Conservation (phyloP, 1,140 invertebrate species). For the Scaptomyza graminum region DNA sequence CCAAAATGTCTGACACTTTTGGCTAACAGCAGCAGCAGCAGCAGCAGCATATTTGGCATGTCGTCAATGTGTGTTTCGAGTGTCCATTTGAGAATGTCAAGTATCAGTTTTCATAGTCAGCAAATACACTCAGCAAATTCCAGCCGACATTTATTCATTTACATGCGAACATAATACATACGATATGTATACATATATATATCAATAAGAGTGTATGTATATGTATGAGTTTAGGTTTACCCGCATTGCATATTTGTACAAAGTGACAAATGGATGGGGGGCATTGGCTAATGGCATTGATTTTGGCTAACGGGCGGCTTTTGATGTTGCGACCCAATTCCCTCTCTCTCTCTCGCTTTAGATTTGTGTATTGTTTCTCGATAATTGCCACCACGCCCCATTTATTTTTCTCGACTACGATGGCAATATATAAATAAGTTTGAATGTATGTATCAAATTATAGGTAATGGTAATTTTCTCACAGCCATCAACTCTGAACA, state of each 20-base stretch:
- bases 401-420: slow-evolving; percentile 58
- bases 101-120: slow-evolving; percentile 47
- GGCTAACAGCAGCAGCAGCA: neutral
- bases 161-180: neutral
- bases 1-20: neutral
- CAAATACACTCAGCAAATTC: slow-evolving; percentile 32
- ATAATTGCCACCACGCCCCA: slow-evolving; percentile 70
- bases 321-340: slow-evolving; percentile 7
- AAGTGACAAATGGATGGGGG: slow-evolving; percentile 1
- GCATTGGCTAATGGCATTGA: slow-evolving; percentile 17
- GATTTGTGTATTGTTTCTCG: slow-evolving; percentile 21
- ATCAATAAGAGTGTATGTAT: neutral
- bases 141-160: slow-evolving; percentile 12
- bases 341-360: neutral
- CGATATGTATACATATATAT: neutral
- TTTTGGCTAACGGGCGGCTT: neutral
- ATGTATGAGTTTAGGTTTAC: neutral
- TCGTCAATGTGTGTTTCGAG: neutral
- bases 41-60: too few species aligned
- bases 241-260: slow-evolving; percentile 8
- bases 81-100: slow-evolving; percentile 18
- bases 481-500: slow-evolving; percentile 54
- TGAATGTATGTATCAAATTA: slow-evolving; percentile 9
- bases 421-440: slow-evolving; percentile 16
- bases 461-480: slow-evolving; percentile 63